Percentiles rank a stretch among this genome's conserved stretches.
These are phyloP conservation scores for Acanthaster planci DNA, from an alignment of 35 echinoderm and acorn worm species.

Conservation along the genomic window DNA sequence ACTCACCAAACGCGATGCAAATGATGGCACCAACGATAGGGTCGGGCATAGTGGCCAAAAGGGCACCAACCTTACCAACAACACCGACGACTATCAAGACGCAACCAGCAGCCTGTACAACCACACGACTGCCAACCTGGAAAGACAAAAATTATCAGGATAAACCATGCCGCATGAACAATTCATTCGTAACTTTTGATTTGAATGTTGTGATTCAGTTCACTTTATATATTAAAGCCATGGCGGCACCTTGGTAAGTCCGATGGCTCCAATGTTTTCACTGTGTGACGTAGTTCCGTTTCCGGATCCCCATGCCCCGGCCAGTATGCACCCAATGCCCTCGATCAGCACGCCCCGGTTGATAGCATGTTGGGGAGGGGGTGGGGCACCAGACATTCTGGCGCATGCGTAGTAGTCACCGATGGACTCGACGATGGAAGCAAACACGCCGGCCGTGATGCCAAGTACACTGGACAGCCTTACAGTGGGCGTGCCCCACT, in stretches of 20 bases:
- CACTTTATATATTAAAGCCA: too few relatives aligned
- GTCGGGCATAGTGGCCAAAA: slow-evolving; percentile 84
- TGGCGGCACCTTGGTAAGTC: slow-evolving; percentile 92
- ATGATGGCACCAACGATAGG: slow-evolving; percentile 83
- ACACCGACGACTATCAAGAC: slow-evolving; percentile 72
- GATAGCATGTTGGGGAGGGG: slow-evolving; percentile 83
- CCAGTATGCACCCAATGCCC: slow-evolving; percentile 84
- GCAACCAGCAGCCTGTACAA: slow-evolving; percentile 65
- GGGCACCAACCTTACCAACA: slow-evolving; percentile 75
- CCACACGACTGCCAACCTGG: slow-evolving; percentile 85
- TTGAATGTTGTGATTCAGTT: too few relatives aligned
- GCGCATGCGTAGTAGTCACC: slow-evolving; percentile 96
- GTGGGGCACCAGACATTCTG: slow-evolving; percentile 74
- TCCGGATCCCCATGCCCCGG: slow-evolving; percentile 85
- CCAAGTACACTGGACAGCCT: slow-evolving; percentile 64
- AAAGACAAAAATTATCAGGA: too few relatives aligned
- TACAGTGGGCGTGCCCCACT: slow-evolving; percentile 79
- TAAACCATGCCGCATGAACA: too few relatives aligned
- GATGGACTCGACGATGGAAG: slow-evolving; percentile 87
- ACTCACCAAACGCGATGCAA: slow-evolving; percentile 82
- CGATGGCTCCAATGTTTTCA: slow-evolving; percentile 90
- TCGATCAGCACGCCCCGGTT: slow-evolving; percentile 87
- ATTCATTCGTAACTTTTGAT: too few relatives aligned
- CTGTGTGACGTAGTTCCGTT: slow-evolving; percentile 93
- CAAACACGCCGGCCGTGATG: slow-evolving; percentile 82